These are phyloP conservation scores for Cairina moschata DNA, from an alignment of 2,113 vertebrate genomes.

Conservation along the genomic window DNA sequence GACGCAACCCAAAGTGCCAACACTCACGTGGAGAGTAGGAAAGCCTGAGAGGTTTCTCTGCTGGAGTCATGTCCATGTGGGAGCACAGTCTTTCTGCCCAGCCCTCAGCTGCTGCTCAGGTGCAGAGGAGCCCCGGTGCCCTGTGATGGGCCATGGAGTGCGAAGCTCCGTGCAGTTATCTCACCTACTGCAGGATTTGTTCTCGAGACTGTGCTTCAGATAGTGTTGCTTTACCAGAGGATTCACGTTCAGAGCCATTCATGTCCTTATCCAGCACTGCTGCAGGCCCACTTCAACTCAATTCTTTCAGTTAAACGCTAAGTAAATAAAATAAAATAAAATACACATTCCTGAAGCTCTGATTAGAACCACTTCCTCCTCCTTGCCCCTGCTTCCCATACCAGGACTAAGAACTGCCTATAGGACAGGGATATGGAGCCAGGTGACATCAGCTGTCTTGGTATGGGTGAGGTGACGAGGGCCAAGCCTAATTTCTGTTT, in stretches of 20 bases:
- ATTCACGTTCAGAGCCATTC: background rate
- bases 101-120: background rate
- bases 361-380: background rate
- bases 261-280: background rate
- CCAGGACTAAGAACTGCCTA: background rate
- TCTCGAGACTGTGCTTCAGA: background rate
- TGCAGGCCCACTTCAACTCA: background rate
- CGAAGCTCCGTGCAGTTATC: fast-evolving
- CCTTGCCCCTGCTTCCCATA: background rate
- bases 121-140: background rate
- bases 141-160: background rate
- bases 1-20: background rate
- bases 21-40: background rate
- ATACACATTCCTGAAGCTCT: background rate
- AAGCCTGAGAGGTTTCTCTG: background rate
- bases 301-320: background rate
- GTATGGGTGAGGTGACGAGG: background rate
- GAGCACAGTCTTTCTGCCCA: background rate
- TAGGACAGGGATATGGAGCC: background rate
- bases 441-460: background rate
- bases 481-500: background rate
- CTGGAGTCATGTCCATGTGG: background rate
- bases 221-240: background rate
- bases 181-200: background rate
- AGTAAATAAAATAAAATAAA: background rate